Percentiles rank a stretch among this genome's conserved stretches.
Evolutionary conservation across 2,113 vertebrate genomes (phyloP).

Genomic region (Pelvicachromis taeniatus): DNA sequence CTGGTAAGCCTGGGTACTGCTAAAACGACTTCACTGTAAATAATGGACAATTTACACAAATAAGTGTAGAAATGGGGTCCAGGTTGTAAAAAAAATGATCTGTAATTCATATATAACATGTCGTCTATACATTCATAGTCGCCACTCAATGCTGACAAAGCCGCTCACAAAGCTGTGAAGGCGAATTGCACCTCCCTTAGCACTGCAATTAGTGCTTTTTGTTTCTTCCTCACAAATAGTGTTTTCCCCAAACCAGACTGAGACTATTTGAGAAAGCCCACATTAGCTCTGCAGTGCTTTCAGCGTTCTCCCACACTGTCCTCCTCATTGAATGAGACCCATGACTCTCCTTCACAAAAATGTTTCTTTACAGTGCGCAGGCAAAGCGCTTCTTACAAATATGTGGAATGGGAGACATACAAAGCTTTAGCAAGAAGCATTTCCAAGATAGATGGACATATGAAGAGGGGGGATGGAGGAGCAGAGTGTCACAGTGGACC

Average conservation of each 20-base stretch:
- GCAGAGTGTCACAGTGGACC: neutral
- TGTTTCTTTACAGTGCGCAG: neutral
- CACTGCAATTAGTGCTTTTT: neutral
- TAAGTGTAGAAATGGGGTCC: neutral
- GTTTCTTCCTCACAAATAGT: neutral
- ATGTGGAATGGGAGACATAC: neutral
- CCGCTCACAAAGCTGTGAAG: neutral
- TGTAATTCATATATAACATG: neutral
- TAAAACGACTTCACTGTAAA: neutral
- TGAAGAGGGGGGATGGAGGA: neutral
- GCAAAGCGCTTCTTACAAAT: neutral
- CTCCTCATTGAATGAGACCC: neutral
- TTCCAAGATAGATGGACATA: neutral
- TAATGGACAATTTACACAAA: neutral
- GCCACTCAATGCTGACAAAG: neutral
- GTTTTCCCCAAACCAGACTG: neutral
- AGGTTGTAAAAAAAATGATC: neutral
- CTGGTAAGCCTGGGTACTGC: neutral
- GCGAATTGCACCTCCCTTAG: neutral
- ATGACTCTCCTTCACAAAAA: neutral
- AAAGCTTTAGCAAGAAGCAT: neutral
- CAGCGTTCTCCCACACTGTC: neutral
- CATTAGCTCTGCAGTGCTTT: neutral
- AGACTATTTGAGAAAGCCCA: neutral
- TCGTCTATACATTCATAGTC: neutral